phyloP scores from a whole-genome alignment of 2,797 vertebrate genomes.

The Eulemur albifrons region DNA sequence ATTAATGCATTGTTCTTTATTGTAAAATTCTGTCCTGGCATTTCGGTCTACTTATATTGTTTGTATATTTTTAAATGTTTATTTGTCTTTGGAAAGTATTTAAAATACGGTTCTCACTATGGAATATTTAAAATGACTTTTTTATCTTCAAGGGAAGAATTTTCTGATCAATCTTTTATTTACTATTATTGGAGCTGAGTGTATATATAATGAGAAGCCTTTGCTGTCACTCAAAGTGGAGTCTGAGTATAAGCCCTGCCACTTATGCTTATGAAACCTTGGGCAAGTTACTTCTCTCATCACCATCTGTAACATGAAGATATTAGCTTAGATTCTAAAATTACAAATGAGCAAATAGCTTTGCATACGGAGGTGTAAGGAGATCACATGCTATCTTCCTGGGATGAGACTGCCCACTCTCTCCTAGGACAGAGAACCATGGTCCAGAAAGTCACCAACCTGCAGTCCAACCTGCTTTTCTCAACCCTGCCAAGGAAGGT shows the following conservation, averaged over 20 bases:
- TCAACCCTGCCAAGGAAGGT: not conserved
- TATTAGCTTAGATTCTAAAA: not conserved
- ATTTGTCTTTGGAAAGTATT: conserved; percentile 1
- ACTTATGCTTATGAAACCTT: not conserved
- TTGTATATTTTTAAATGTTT: not conserved
- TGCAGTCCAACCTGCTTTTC: not conserved
- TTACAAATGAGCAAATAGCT: not conserved
- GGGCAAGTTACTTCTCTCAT: not conserved
- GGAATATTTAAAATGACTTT: not conserved
- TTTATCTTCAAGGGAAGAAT: not conserved
- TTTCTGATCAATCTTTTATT: not conserved
- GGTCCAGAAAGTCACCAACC: not conserved
- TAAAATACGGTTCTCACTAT: not conserved
- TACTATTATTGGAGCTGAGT: not conserved
- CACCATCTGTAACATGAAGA: not conserved
- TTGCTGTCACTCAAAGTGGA: not conserved
- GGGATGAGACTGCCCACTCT: not conserved
- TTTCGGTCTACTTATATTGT: not conserved
- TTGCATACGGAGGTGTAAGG: not conserved
- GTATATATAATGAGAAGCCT: not conserved
- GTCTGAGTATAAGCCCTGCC: not conserved
- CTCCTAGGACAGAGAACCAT: not conserved
- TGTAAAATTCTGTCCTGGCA: not conserved
- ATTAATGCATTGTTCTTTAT: not conserved
- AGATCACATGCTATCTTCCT: not conserved